Conservation (phyloP, 1,140 invertebrate genomes). For the Pogonomyrmex barbatus region DNA sequence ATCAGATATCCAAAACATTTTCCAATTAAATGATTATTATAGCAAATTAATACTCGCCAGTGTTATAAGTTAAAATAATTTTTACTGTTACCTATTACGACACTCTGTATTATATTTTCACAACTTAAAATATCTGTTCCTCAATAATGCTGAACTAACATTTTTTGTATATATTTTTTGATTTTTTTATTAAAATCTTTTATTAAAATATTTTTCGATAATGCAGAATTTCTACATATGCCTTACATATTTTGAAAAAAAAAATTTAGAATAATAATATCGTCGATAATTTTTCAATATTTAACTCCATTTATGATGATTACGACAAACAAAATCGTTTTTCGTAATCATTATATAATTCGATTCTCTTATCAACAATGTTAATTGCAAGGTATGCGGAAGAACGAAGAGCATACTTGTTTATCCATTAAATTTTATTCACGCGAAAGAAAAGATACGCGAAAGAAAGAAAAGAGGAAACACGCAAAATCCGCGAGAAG, state of each 20-base stretch:
- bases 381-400: not conserved
- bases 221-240: not conserved
- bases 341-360: not conserved
- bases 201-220: not conserved
- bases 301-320: not conserved
- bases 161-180: not conserved
- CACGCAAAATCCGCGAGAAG: constrained; percentile 10
- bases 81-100: not conserved
- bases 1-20: constrained; percentile 15
- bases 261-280: not conserved
- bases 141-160: not conserved
- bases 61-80: constrained; percentile 7
- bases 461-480: not conserved
- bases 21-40: constrained; percentile 6
- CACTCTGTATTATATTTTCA: not conserved
- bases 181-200: not conserved
- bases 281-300: not conserved
- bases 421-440: constrained; percentile 13
- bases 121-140: constrained; percentile 1
- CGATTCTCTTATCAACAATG: not conserved
- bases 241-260: not conserved
- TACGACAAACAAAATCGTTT: not conserved
- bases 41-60: not conserved
- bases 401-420: not conserved
- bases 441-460: not conserved